These are phyloP conservation scores for Nycticebus coucang DNA, from an alignment of 2,113 vertebrate species.

Conservation along the genomic window DNA sequence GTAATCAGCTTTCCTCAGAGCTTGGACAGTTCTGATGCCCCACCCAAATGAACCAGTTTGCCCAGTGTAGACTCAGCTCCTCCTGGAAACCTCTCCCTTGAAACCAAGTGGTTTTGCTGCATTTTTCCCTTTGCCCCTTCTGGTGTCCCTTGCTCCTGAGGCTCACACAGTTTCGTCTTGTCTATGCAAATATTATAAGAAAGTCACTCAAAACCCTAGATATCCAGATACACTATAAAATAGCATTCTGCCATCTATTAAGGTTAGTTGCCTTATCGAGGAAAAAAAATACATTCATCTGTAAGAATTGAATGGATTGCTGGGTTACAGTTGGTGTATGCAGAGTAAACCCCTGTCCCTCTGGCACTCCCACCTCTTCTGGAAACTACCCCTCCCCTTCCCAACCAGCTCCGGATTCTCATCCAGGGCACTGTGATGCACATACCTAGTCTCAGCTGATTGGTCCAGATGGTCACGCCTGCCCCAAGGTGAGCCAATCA, in stretches of 20 bases:
- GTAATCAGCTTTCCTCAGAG: neutral
- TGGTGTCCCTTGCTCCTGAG: neutral
- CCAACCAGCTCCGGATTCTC: neutral
- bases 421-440: fast-evolving
- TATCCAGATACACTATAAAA: neutral
- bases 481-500: neutral
- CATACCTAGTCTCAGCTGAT: neutral
- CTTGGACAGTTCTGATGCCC: neutral
- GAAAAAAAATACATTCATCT: neutral
- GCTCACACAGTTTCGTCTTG: neutral
- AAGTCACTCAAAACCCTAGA: neutral
- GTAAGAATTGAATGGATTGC: neutral
- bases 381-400: neutral
- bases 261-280: neutral
- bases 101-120: neutral
- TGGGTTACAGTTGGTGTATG: too few species aligned
- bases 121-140: neutral
- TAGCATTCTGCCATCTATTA: neutral
- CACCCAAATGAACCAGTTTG: neutral
- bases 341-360: neutral
- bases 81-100: neutral
- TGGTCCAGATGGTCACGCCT: neutral
- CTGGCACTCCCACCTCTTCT: neutral
- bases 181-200: neutral
- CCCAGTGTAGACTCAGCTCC: neutral